phyloP scores from a whole-genome alignment of 30 jellyfish, hydroid and myxozoan species.

The Aurelia aurita complex sp. Pacific region DNA sequence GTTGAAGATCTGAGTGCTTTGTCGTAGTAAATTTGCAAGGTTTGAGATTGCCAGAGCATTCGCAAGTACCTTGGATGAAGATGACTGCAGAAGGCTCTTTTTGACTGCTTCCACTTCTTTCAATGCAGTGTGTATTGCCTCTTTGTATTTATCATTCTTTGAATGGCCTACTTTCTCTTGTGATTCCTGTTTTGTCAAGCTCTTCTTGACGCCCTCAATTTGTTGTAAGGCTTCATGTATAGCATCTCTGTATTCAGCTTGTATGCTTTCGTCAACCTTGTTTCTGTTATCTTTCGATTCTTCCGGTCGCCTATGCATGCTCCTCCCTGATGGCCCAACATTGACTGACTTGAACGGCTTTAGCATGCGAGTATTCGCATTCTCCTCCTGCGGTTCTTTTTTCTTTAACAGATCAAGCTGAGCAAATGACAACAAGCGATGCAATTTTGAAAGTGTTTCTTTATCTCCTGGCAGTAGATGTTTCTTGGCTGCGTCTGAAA shows the following conservation, averaged over 20 bases:
- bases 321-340: background rate
- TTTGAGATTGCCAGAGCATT: conserved; percentile 66
- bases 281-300: background rate
- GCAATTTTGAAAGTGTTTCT: conserved; percentile 42
- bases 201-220: conserved; percentile 47
- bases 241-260: conserved; percentile 20
- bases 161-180: conserved; percentile 22
- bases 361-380: conserved; percentile 47
- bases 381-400: conserved; percentile 29
- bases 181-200: conserved; percentile 29
- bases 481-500: conserved; percentile 51
- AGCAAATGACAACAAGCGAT: conserved; percentile 38
- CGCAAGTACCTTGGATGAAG: conserved; percentile 42
- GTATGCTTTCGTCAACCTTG: background rate
- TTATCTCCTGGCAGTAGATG: conserved; percentile 59
- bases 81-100: conserved; percentile 55
- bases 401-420: conserved; percentile 30
- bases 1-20: conserved; percentile 54
- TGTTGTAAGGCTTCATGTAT: conserved; percentile 55
- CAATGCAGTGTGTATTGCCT: conserved; percentile 57
- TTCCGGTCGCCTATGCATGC: background rate
- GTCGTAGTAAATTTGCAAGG: conserved; percentile 52
- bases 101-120: conserved; percentile 44
- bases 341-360: background rate
- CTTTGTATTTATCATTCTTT: conserved; percentile 31